Evolutionary conservation across 2,888 invertebrate genomes (phyloP).

Genomic region (Acleris cristana): DNA sequence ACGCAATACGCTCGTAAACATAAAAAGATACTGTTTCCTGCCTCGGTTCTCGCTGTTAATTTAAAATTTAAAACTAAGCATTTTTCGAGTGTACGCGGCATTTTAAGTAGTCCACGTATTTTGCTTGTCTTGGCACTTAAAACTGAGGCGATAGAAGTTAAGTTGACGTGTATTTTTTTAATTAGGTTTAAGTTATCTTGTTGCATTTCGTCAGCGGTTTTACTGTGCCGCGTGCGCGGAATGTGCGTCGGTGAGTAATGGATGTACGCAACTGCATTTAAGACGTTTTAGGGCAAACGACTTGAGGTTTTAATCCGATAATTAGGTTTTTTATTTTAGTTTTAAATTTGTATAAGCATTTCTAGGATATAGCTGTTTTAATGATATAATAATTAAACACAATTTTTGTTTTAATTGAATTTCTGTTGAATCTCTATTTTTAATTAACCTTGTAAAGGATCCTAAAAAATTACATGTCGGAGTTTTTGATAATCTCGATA

Average conservation of each 20-base stretch:
- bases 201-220: slow-evolving; percentile 28
- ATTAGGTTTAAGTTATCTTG: slow-evolving; percentile 7
- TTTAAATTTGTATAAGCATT: too few relatives aligned
- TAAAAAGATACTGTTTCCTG: slow-evolving; percentile 15
- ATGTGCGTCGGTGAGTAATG: slow-evolving; percentile 18
- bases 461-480: too few relatives aligned
- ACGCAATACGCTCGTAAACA: slow-evolving; percentile 18
- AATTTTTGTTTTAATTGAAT: too few relatives aligned
- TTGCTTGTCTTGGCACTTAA: not conserved
- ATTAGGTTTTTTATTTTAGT: too few relatives aligned
- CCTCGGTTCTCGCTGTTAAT: slow-evolving; percentile 9
- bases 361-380: too few relatives aligned
- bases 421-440: too few relatives aligned
- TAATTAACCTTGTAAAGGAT: too few relatives aligned
- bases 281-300: slow-evolving; percentile 14
- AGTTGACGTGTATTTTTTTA: not conserved
- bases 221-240: slow-evolving; percentile 4
- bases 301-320: not conserved
- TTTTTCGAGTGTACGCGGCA: slow-evolving; percentile 24
- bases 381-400: too few relatives aligned
- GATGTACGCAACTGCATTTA: slow-evolving; percentile 11
- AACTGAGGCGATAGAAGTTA: not conserved
- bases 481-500: too few relatives aligned
- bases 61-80: slow-evolving; percentile 3
- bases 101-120: slow-evolving; percentile 10